A percentile compares a stretch with the other conserved stretches of the same genome.
These are phyloP conservation scores for Stenolophus ochropezus DNA, from an alignment of 2,888 invertebrate species.

Conservation along the genomic window DNA sequence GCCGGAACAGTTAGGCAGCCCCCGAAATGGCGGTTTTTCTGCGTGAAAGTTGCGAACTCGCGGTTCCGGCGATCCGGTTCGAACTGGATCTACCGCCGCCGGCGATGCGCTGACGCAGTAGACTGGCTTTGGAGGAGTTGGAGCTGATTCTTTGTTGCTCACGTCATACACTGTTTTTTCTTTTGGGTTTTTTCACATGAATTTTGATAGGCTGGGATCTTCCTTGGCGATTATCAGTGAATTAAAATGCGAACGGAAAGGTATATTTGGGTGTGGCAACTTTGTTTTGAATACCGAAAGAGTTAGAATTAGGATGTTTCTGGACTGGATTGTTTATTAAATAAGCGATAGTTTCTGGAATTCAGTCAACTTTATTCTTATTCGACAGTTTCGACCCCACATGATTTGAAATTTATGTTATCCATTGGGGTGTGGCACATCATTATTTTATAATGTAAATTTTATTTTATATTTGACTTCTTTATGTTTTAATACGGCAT, in stretches of 20 bases:
- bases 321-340: too few species aligned
- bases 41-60: background rate
- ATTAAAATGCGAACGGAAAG: too few species aligned
- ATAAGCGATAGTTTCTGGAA: too few species aligned
- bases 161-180: slow-evolving; percentile 1
- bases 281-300: too few species aligned
- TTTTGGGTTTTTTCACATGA: background rate
- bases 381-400: too few species aligned
- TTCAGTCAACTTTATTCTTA: too few species aligned
- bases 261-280: background rate
- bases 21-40: slow-evolving; percentile 8
- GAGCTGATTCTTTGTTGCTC: background rate
- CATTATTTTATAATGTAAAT: too few species aligned
- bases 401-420: too few species aligned
- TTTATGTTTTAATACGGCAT: too few species aligned
- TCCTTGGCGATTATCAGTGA: background rate
- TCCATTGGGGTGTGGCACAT: too few species aligned
- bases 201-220: background rate
- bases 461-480: too few species aligned
- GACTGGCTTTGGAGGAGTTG: background rate
- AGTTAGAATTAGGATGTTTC: too few species aligned
- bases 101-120: slow-evolving; percentile 16
- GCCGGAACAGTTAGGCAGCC: background rate
- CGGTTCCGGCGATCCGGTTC: background rate
- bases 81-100: background rate